Evolutionary conservation across 2,113 vertebrate species (phyloP).

Genomic region (Platichthys stellatus): DNA sequence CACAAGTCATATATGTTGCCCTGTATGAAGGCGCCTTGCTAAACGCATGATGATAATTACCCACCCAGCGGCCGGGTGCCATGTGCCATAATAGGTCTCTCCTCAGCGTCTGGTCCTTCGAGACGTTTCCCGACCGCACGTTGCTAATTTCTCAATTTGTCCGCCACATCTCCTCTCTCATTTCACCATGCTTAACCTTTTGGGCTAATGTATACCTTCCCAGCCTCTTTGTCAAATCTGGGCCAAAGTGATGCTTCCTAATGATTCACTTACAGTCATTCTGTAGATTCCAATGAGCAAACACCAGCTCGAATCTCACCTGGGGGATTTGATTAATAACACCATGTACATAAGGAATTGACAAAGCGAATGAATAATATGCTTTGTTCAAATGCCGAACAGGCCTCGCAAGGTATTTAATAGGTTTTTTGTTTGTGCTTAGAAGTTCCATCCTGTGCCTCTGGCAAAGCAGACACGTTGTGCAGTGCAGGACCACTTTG

Average conservation of each 20-base stretch:
- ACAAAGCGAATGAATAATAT: constrained; percentile 70
- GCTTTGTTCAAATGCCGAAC: constrained; percentile 60
- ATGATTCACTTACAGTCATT: constrained; percentile 68
- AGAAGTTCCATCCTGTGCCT: constrained; percentile 75
- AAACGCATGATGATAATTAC: constrained; percentile 83
- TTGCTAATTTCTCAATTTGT: constrained; percentile 86
- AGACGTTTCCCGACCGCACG: constrained; percentile 68
- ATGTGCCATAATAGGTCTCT: constrained; percentile 79
- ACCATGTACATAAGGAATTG: constrained; percentile 65
- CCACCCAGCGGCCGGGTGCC: constrained; percentile 80
- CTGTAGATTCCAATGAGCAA: constrained; percentile 68
- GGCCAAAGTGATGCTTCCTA: constrained; percentile 74
- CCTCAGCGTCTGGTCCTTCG: constrained; percentile 74
- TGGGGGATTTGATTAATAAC: constrained; percentile 68
- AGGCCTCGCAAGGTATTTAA: constrained; percentile 63
- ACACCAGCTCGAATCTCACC: constrained; percentile 57
- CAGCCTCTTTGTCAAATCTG: constrained; percentile 74
- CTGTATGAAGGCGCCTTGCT: constrained; percentile 74
- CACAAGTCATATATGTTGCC: constrained; percentile 69
- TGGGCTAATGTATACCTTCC: constrained; percentile 69
- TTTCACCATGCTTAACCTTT: constrained; percentile 78
- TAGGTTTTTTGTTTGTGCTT: constrained; percentile 72
- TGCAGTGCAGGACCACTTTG: constrained; percentile 62
- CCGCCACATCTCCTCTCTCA: constrained; percentile 66
- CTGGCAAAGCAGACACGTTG: constrained; percentile 66